These are phyloP conservation scores for Nannoperca obscura DNA, from an alignment of 2,797 vertebrate genomes.

Conservation along the genomic window DNA sequence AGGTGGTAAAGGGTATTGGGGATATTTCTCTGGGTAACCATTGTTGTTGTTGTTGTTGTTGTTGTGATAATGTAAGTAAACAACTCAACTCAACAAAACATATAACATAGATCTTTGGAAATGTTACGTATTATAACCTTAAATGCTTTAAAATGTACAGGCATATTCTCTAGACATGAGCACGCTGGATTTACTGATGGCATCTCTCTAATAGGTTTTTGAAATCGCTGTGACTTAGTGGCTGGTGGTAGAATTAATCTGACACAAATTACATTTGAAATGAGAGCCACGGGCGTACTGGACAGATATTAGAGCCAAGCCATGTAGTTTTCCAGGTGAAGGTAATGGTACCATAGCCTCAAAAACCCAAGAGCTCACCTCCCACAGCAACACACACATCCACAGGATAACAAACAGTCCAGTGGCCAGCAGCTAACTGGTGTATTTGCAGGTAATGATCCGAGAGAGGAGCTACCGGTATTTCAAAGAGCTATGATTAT, in stretches of 20 bases:
- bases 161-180: slow-evolving; percentile 36
- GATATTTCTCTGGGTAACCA: no score
- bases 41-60: no score
- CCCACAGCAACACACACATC: slow-evolving; percentile 12
- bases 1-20: no score
- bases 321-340: slow-evolving; percentile 25
- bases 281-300: slow-evolving; percentile 34
- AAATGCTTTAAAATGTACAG: slow-evolving; percentile 43
- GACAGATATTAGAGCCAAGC: slow-evolving; percentile 17
- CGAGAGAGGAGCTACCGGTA: slow-evolving; percentile 21
- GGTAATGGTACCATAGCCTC: slow-evolving; percentile 22
- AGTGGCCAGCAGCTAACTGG: slow-evolving; percentile 48
- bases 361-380: slow-evolving; percentile 13
- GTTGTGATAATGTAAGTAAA: no score
- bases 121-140: no score
- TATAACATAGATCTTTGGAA: no score
- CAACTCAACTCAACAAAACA: no score
- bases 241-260: slow-evolving; percentile 49
- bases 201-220: slow-evolving; percentile 43
- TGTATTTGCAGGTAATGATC: slow-evolving; percentile 58
- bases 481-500: slow-evolving; percentile 60
- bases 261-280: slow-evolving; percentile 54
- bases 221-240: slow-evolving; percentile 47
- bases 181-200: slow-evolving; percentile 18
- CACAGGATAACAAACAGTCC: slow-evolving; percentile 34